phyloP scores from a whole-genome alignment of 2,797 vertebrate genomes.

The Yasuhikotakia modesta region DNA sequence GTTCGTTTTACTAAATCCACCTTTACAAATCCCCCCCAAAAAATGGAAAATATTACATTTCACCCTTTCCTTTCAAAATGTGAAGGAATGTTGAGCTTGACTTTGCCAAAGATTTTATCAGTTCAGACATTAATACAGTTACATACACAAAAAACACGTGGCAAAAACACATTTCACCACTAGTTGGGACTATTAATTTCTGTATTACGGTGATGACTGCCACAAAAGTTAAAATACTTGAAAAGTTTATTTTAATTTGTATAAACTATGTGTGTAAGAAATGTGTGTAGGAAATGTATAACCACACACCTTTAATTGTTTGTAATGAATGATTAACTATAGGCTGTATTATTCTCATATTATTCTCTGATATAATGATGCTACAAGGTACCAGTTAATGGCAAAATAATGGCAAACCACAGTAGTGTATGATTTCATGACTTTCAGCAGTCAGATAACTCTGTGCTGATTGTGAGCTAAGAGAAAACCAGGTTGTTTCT shows the following conservation, averaged over 20 bases:
- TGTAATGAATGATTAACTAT: neutral
- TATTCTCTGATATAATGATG: neutral
- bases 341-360: neutral
- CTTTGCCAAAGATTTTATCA: too few species aligned
- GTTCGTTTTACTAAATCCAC: neutral
- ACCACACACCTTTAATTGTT: too few species aligned
- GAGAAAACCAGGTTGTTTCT: constrained; percentile 61
- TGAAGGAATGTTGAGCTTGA: too few species aligned
- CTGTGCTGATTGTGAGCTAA: constrained; percentile 14
- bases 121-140: neutral
- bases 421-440: too few species aligned
- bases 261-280: too few species aligned
- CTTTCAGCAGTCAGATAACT: constrained; percentile 2
- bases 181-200: too few species aligned
- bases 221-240: too few species aligned
- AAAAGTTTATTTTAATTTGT: too few species aligned
- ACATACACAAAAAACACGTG: neutral
- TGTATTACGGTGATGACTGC: too few species aligned
- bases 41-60: neutral
- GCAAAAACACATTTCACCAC: constrained; percentile 56
- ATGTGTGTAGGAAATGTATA: neutral
- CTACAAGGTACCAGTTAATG: constrained; percentile 9
- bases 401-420: too few species aligned
- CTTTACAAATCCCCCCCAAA: neutral
- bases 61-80: neutral